Evolutionary conservation across 2,797 vertebrate genomes (phyloP), one percentile per base, ranked within the genome.

Genomic region (Polyboroides typus): DNA sequence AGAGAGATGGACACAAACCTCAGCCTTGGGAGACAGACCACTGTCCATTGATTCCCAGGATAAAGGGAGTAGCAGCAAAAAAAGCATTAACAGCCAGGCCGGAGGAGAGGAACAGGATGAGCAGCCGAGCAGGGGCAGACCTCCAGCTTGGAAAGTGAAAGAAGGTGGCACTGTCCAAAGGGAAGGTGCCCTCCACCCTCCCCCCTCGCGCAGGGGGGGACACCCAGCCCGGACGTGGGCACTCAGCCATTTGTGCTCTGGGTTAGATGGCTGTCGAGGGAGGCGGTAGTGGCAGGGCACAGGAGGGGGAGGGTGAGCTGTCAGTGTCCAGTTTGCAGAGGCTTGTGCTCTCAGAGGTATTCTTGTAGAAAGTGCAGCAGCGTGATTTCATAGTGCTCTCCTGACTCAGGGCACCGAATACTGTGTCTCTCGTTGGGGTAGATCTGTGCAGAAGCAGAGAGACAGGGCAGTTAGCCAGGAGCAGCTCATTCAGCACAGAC

Each of bases 291-390:
- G 72, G 82, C 63, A 72, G 95, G 94, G 94, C 87, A 89, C 44
- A 3, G 96, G 91, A 70, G 23, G 26, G 84, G 92, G 55, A 56
- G 45, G 94, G 70, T 34, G 94, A 95, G 94, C 94, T 76, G 85
- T 96, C 91, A 93, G 96, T 74, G 76, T 94, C 89, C 90, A 53
- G 91, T 71, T 63, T 68, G 92, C 90, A 82, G 96, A 93, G 95
- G 96, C 96, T 89, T 40, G 76, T 93, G 94, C 96, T 91, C 97
- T 99, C 98, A 99, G 98, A 99, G 99, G 98, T 99, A 98, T 98
- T 99, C 99, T 98, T 99, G 99, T 98, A 99, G 98, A 98, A 99
- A 99, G 99, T 99, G 99, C 98, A 99, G 99, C 98, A 99, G 98
- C 95, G 99, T 99, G 97, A 99, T 99, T 98, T 99, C 99, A 26